These are phyloP conservation scores for Parnassius apollo DNA, from an alignment of 2,888 invertebrate genomes.

Conservation along the genomic window DNA sequence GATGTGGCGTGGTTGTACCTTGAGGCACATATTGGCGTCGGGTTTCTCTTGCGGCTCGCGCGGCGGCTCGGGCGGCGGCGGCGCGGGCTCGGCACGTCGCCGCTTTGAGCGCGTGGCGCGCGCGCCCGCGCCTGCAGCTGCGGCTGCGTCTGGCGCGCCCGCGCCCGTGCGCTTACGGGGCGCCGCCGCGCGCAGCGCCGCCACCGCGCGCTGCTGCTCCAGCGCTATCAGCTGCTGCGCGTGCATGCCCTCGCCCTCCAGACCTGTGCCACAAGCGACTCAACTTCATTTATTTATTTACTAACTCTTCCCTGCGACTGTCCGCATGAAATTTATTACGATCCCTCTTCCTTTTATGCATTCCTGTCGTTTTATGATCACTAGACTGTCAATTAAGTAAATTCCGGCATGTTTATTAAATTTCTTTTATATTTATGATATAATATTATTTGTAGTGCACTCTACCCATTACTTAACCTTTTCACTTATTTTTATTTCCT, in stretches of 20 bases:
- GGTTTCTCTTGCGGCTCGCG: constrained; percentile 87
- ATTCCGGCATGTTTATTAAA: no score
- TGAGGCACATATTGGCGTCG: constrained; percentile 92
- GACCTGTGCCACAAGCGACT: constrained; percentile 40
- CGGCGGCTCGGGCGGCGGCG: constrained; percentile 63
- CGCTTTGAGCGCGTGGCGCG: constrained; percentile 42
- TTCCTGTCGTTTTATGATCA: no score
- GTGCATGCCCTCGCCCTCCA: constrained; percentile 80
- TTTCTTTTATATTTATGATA: no score
- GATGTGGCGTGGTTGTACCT: constrained; percentile 59
- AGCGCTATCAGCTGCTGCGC: constrained; percentile 81
- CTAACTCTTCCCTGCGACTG: no score
- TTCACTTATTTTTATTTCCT: no score
- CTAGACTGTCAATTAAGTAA: no score
- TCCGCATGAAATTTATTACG: no score
- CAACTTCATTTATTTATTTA: no score
- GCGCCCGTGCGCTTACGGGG: constrained; percentile 27
- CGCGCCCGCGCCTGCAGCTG: constrained; percentile 40
- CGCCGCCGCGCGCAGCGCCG: constrained; percentile 52
- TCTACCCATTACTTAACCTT: no score
- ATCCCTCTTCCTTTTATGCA: no score
- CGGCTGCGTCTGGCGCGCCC: constrained; percentile 33
- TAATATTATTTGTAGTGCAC: no score
- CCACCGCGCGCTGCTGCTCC: constrained; percentile 79
- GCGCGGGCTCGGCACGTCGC: constrained; percentile 60